Evolutionary conservation across 2,888 invertebrate species (phyloP).

Genomic region (Serripes groenlandicus): DNA sequence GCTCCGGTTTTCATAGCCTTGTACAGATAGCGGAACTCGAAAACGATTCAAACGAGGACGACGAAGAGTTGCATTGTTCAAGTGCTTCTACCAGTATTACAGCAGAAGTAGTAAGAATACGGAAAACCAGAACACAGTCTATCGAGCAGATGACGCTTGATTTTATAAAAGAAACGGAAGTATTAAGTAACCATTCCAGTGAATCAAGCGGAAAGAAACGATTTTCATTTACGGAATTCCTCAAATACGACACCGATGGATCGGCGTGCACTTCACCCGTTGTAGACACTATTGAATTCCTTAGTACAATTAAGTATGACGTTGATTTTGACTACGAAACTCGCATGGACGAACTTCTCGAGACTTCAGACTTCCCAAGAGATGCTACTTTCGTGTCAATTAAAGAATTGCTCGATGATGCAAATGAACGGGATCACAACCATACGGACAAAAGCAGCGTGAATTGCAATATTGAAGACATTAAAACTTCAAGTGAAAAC

Average conservation of each 20-base stretch:
- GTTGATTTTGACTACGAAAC: conserved; percentile 77
- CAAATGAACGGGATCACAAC: neutral
- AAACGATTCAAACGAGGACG: neutral
- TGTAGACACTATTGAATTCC: conserved; percentile 38
- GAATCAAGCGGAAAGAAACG: conserved; percentile 12
- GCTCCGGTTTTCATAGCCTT: conserved; percentile 9
- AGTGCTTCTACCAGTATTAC: conserved; percentile 2
- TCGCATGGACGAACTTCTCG: conserved; percentile 71
- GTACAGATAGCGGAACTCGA: conserved; percentile 22
- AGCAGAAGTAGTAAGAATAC: conserved; percentile 8
- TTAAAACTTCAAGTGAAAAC: neutral
- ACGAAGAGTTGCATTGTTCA: neutral
- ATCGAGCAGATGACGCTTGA: conserved; percentile 21
- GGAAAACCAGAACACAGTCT: neutral
- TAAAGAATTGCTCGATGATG: conserved; percentile 67
- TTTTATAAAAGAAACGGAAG: neutral
- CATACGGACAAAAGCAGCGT: neutral
- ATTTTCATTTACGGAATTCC: conserved; percentile 43
- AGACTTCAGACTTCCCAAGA: conserved; percentile 60
- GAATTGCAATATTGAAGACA: neutral
- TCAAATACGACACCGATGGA: conserved; percentile 41
- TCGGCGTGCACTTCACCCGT: conserved; percentile 51
- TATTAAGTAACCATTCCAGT: neutral
- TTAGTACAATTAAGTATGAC: conserved; percentile 63
- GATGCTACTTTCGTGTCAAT: conserved; percentile 61